A percentile compares a stretch with the other conserved stretches of the same genome.
phyloP scores from a whole-genome alignment of 2,888 invertebrate genomes.

The Eupelmus urozonus region DNA sequence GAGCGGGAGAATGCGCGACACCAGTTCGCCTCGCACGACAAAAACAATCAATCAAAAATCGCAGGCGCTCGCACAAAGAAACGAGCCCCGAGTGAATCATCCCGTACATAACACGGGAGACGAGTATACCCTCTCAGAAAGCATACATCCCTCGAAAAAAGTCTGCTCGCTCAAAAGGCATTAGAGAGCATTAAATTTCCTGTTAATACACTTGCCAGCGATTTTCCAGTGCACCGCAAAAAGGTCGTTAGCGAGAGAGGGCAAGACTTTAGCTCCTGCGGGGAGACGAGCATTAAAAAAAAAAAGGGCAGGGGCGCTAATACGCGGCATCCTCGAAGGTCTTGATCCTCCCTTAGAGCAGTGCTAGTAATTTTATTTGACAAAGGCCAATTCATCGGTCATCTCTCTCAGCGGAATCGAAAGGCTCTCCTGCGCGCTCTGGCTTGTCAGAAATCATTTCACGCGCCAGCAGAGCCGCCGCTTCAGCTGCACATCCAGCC shows the following conservation, averaged over 20 bases:
- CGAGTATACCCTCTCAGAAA: not conserved
- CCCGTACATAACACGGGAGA: too few species aligned
- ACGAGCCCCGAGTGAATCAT: not conserved
- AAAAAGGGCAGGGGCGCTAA: not conserved
- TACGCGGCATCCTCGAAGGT: not conserved
- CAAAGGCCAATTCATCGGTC: conserved; percentile 62
- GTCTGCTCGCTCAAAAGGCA: too few species aligned
- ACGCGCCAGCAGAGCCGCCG: conserved; percentile 43
- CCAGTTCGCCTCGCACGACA: conserved; percentile 3
- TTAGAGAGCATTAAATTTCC: conserved; percentile 55
- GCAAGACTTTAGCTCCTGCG: not conserved
- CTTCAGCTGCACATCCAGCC: conserved; percentile 29
- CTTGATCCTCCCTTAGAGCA: not conserved
- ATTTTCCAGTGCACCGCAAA: conserved; percentile 51
- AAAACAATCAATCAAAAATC: conserved; percentile 55
- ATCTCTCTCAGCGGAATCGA: conserved; percentile 55
- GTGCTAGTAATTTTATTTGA: conserved; percentile 59
- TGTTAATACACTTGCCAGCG: conserved; percentile 56
- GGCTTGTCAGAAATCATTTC: conserved; percentile 60
- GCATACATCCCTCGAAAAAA: conserved; percentile 13
- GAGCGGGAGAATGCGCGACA: not conserved
- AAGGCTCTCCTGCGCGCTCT: conserved; percentile 39
- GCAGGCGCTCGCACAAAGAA: not conserved
- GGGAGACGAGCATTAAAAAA: not conserved
- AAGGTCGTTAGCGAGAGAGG: conserved; percentile 54